Percentiles rank a stretch among this genome's conserved stretches.
Conservation (phyloP, 2,113 vertebrate species). For the Ptyas mucosa region DNA sequence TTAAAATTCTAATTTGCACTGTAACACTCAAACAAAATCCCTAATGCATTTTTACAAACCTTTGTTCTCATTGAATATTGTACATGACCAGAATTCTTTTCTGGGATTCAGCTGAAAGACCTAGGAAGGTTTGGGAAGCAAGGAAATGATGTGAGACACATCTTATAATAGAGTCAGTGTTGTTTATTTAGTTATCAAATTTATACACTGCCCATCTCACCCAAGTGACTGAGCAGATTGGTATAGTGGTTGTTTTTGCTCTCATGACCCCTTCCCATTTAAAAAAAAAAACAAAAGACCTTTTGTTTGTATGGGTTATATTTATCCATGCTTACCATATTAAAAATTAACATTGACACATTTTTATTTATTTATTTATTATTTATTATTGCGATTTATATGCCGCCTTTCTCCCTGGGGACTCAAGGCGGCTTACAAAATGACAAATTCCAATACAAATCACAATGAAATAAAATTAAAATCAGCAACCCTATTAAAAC, state of each 20-base stretch:
- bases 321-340: neutral
- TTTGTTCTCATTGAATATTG: neutral
- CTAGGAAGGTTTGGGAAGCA: neutral
- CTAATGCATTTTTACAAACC: neutral
- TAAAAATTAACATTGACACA: neutral
- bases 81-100: neutral
- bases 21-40: neutral
- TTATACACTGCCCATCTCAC: neutral
- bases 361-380: no score
- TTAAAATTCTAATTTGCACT: neutral
- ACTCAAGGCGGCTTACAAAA: no score
- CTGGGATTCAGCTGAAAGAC: neutral
- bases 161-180: neutral
- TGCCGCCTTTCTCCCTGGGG: no score
- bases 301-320: neutral
- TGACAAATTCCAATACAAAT: no score
- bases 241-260: neutral
- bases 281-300: neutral
- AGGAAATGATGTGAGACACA: neutral
- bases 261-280: neutral
- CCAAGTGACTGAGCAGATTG: neutral
- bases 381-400: no score
- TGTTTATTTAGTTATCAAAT: neutral
- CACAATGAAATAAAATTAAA: no score
- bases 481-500: no score